Evolutionary conservation across 1,140 invertebrate genomes (phyloP), one percentile per base, ranked within the genome.

Genomic region (Drosophila ficusphila): DNA sequence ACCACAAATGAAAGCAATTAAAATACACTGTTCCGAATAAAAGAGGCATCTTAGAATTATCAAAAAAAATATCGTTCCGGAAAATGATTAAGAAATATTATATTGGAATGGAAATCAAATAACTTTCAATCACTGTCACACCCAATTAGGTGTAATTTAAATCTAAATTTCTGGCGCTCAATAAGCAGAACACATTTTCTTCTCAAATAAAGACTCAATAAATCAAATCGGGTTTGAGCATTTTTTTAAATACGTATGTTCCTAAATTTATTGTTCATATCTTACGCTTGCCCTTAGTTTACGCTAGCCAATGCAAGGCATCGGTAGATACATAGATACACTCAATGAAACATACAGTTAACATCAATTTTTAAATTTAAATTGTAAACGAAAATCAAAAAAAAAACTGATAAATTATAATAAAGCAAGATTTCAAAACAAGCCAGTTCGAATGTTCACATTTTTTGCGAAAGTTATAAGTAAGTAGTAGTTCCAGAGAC

Each of bases 81-180:
- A 18, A 4, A 14, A 1, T 29, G 14, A 31, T 18, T 12, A 11
- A n/a, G 14, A n/a, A 29, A 31, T 6, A 36, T 1, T 16, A 3
- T 31, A 4, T n/a, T 31, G 11, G 29, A 11, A n/a, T 31, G 3
- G 29, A 31, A n/a, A 31, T n/a, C 11, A 31, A 31, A n/a, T n/a
- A 7, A 31, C 16, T 18, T 18, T 4, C 1, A 9, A 18, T 38
- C 7, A 38, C 18, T 18, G 1, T 11, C 18, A 41, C 16, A 1
- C 18, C 11, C 38, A 11, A 19, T 19, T 19, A 41, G 21, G n/a
- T 21, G 38, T 21, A 21, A 41, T 21, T 6, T 6, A 12, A 44
- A 25, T 8, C 41, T n/a, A n/a, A 11, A 44, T 44, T 23, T 47
- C 9, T 47, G 11, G 6, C 23, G 44, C 25, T 47, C 44, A 47